Evolutionary conservation across 2,888 invertebrate genomes (phyloP), one percentile per base, ranked within the genome.

Genomic region (Xanthorhoe spadicearia): DNA sequence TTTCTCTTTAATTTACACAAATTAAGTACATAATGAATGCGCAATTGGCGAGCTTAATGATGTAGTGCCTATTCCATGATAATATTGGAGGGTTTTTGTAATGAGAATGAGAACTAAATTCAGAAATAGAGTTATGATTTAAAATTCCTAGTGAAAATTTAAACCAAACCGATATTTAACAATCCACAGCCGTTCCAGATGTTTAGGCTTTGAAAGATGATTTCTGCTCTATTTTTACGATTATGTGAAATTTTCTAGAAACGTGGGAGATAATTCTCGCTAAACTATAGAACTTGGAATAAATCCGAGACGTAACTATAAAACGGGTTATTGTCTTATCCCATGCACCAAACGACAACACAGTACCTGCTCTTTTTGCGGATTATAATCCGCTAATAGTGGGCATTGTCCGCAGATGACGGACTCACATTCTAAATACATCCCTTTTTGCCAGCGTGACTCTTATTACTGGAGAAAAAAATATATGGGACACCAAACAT

Each of bases 351-450:
- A 68, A 69, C 70, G 61, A 74, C 68, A 71, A 75, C 74, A 79
- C 74, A 79, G 85, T 90, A 90, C 91, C 92, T 92, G 92, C 90
- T 87, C 86, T 89, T 91, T 90, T 91, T 88, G 91, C 86, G 79
- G 80, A 86, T 88, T 84, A 87, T 90, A 90, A 91, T 89, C 88
- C 88, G 86, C 84, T 91, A 92, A 92, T 91, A 90, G 92, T 88
- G 89, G 92, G 91, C 92, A 91, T 92, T 92, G 92, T 92, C 88
- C 87, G 65, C 86, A 85, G 83, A 86, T 84, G 88, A 88, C 85
- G 86, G 87, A 85, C 85, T 79, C 77, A 80, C 79, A 82, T 83
- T 81, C 77, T 79, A 84, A 84, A 83, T 81, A 77, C 77, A 50
- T 55, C 54, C 59, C 77, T 77, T 79, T 80, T 75, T 74, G 70